phyloP scores from a whole-genome alignment of 2,888 invertebrate genomes.

The Thyatira batis region DNA sequence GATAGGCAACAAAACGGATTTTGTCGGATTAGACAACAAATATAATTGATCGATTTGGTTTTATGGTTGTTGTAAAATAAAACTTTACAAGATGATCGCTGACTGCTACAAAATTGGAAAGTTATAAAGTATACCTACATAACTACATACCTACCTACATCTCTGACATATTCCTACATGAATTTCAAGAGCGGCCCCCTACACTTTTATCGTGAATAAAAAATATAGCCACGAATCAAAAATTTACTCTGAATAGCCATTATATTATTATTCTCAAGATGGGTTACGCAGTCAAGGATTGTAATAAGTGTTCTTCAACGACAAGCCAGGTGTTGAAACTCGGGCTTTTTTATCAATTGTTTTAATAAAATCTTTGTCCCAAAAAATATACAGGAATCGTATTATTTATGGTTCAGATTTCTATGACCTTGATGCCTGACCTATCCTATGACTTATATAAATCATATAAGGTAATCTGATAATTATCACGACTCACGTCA shows the following conservation, averaged over 20 bases:
- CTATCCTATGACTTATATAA: too few relatives aligned
- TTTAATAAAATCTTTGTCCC: background rate
- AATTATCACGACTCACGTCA: background rate
- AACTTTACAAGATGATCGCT: background rate
- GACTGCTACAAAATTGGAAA: too few relatives aligned
- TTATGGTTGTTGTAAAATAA: background rate
- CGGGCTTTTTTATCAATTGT: background rate
- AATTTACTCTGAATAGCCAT: background rate
- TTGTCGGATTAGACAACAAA: background rate
- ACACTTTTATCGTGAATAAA: too few relatives aligned
- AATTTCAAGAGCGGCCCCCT: too few relatives aligned
- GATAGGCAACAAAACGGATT: background rate
- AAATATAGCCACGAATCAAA: background rate
- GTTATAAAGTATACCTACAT: too few relatives aligned
- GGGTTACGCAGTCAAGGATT: background rate
- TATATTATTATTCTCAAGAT: background rate
- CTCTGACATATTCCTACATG: too few relatives aligned
- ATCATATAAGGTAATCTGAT: background rate
- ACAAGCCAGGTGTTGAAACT: background rate
- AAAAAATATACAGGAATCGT: too few relatives aligned
- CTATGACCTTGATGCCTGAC: too few relatives aligned
- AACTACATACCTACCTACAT: too few relatives aligned
- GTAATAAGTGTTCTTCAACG: background rate
- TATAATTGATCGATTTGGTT: background rate
- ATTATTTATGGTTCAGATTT: too few relatives aligned